Evolutionary conservation across 2,888 invertebrate genomes (phyloP).

Genomic region (Drosophila monieri): DNA sequence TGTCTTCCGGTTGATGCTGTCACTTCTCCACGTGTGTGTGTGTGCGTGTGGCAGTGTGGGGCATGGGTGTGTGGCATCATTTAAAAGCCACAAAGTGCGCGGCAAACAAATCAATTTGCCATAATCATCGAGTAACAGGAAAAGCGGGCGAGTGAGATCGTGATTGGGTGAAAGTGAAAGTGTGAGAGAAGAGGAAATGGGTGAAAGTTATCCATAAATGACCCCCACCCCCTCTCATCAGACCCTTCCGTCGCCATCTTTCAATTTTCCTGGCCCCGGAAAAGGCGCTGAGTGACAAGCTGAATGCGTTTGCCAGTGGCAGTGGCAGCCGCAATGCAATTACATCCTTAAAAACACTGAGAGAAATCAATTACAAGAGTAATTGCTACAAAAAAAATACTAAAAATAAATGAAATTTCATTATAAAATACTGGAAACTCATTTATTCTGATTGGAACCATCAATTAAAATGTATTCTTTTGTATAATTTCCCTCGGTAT

Average conservation of each 20-base stretch:
- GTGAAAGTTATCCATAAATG: conserved; percentile 14
- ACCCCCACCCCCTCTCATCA: not conserved
- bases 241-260: not conserved
- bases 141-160: conserved; percentile 10
- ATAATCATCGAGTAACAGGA: conserved; percentile 59
- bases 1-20: conserved; percentile 59
- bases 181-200: conserved; percentile 2
- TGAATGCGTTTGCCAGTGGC: conserved; percentile 40
- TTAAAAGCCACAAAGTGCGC: conserved; percentile 71
- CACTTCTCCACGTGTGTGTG: conserved; percentile 16
- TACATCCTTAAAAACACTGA: conserved; percentile 33
- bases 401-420: not conserved
- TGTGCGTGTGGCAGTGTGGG: not conserved
- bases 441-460: too few species aligned
- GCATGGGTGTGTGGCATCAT: conserved; percentile 37
- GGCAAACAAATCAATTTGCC: conserved; percentile 73
- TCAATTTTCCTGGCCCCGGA: not conserved
- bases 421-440: not conserved
- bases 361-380: not conserved
- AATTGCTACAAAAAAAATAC: not conserved
- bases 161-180: conserved; percentile 10
- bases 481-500: not conserved
- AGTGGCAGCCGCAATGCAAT: conserved; percentile 52
- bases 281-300: conserved; percentile 21
- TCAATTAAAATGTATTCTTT: not conserved